Conservation (phyloP, 1,140 invertebrate species). For the Scaptomyza hsui region DNA sequence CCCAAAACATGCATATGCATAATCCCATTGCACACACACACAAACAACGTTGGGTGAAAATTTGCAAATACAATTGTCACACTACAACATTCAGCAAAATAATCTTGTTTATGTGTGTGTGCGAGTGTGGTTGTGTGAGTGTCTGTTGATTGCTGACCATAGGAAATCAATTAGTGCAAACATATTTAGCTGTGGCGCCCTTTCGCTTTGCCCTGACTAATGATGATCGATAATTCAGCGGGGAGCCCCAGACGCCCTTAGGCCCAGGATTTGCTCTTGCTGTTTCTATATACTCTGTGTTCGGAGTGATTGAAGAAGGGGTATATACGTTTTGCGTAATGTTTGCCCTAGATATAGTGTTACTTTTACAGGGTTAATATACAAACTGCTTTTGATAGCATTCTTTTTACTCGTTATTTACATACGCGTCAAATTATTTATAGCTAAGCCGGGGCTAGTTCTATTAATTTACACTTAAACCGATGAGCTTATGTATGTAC, state of each 20-base stretch:
- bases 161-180: conserved; percentile 73
- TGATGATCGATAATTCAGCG: conserved; percentile 69
- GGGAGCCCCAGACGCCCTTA: not conserved
- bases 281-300: not conserved
- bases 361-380: too few species aligned
- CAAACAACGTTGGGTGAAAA: conserved; percentile 40
- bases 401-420: conserved; percentile 12
- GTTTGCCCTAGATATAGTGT: too few species aligned
- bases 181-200: conserved; percentile 53
- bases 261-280: conserved; percentile 5
- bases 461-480: not conserved
- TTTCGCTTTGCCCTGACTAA: conserved; percentile 51
- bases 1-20: conserved; percentile 55
- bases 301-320: not conserved
- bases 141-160: conserved; percentile 19
- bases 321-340: not conserved
- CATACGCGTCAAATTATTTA: conserved; percentile 33
- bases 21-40: conserved; percentile 50
- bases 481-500: conserved; percentile 53
- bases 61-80: conserved; percentile 71
- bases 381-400: not conserved
- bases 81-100: conserved; percentile 13
- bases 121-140: conserved; percentile 9
- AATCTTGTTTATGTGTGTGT: conserved; percentile 7
- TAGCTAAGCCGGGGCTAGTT: not conserved